These are phyloP conservation scores for Pseudachorutes palmiensis DNA, from an alignment of 1,140 invertebrate species.

Conservation along the genomic window DNA sequence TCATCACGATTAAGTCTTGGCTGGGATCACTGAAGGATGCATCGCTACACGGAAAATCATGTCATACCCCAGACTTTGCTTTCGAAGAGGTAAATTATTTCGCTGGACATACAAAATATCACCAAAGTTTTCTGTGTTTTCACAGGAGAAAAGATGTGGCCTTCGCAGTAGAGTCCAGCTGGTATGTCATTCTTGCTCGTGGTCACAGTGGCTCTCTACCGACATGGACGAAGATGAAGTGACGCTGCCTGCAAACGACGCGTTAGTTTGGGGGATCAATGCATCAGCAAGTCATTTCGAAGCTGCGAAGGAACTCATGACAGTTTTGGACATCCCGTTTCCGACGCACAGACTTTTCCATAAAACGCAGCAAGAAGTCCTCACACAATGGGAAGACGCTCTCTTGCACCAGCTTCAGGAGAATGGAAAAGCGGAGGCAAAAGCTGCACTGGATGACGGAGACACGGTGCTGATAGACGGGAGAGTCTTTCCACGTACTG, in stretches of 20 bases:
- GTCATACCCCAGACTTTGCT: background rate
- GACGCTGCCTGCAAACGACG: background rate
- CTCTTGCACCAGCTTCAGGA: background rate
- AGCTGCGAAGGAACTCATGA: background rate
- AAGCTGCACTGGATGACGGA: background rate
- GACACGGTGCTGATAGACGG: background rate
- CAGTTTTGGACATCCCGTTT: background rate
- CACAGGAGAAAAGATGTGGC: background rate
- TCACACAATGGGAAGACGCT: background rate
- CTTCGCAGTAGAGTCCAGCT: background rate
- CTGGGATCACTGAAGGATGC: no score
- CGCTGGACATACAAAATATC: background rate
- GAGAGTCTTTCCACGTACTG: background rate
- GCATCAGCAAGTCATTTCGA: background rate
- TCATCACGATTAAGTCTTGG: no score
- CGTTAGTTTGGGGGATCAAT: background rate
- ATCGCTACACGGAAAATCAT: no score
- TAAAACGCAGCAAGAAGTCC: background rate
- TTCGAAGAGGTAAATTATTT: background rate
- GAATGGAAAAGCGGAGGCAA: conserved; percentile 6
- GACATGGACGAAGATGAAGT: background rate
- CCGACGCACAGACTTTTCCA: background rate
- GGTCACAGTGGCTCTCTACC: background rate
- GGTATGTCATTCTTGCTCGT: background rate
- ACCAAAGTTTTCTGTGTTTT: background rate